These are phyloP conservation scores for Papilio helenus DNA, from an alignment of 1,140 invertebrate genomes.

Conservation along the genomic window DNA sequence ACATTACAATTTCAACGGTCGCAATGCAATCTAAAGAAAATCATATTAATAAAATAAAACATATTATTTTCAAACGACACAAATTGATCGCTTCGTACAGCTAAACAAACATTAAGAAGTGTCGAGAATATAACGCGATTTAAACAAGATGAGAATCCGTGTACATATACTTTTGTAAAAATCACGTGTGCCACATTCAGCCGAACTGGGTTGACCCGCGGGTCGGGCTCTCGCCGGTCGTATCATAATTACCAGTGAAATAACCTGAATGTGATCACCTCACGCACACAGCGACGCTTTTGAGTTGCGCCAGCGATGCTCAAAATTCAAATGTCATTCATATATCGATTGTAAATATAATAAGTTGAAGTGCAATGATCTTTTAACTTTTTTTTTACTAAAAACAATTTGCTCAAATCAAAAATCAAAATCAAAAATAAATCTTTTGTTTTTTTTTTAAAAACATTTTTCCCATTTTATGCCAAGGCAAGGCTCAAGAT, in stretches of 20 bases:
- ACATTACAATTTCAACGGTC: not conserved
- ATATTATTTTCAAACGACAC: conserved; percentile 29
- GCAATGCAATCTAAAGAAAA: not conserved
- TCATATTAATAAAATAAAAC: not conserved
- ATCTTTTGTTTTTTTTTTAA: not conserved
- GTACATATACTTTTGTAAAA: conserved; percentile 50
- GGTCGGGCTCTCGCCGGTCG: conserved; percentile 72
- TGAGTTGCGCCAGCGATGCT: conserved; percentile 56
- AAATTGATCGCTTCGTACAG: conserved; percentile 44
- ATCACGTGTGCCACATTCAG: conserved; percentile 71
- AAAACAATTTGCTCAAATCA: too few species aligned
- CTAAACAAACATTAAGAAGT: conserved; percentile 52
- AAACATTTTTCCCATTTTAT: not conserved
- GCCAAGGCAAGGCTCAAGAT: not conserved
- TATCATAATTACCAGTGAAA: conserved; percentile 82
- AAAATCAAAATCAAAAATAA: too few species aligned
- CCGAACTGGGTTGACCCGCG: conserved; percentile 62
- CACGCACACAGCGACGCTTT: conserved; percentile 66
- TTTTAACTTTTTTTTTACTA: not conserved
- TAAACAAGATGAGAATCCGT: conserved; percentile 57
- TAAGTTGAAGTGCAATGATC: not conserved
- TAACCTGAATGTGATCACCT: conserved; percentile 81
- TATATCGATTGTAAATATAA: conserved; percentile 33
- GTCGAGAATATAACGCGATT: conserved; percentile 54
- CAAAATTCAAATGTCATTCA: conserved; percentile 50